These are phyloP conservation scores for Plodia interpunctella DNA, from an alignment of 1,140 invertebrate species.

Conservation along the genomic window DNA sequence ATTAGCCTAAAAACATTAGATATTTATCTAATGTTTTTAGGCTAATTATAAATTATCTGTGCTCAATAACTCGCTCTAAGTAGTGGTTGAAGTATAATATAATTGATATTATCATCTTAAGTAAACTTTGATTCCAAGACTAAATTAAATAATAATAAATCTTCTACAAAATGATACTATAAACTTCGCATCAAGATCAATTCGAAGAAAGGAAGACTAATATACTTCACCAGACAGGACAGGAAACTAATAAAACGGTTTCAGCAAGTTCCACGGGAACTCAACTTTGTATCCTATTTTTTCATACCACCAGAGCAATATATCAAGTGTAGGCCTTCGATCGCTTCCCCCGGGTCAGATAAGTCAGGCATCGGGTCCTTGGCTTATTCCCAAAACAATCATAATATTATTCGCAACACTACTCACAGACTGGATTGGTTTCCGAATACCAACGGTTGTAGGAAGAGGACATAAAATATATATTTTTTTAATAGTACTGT, in stretches of 20 bases:
- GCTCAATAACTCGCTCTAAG: too few species aligned
- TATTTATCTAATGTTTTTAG: too few species aligned
- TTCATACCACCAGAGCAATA: neutral
- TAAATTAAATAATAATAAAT: too few species aligned
- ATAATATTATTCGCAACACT: conserved; percentile 47
- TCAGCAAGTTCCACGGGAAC: neutral
- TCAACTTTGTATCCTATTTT: neutral
- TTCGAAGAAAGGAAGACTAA: too few species aligned
- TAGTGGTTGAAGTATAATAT: too few species aligned
- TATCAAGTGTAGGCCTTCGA: neutral
- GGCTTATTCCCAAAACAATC: conserved; percentile 67
- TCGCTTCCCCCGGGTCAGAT: conserved; percentile 50
- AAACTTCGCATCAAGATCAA: too few species aligned
- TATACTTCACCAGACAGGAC: neutral
- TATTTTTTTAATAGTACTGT: neutral
- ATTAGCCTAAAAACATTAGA: too few species aligned
- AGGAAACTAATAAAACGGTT: neutral
- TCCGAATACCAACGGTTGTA: neutral
- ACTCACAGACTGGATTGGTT: conserved; percentile 23
- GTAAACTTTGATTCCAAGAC: too few species aligned
- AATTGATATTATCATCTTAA: too few species aligned
- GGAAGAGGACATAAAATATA: neutral
- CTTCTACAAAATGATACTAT: too few species aligned
- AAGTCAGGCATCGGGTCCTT: conserved; percentile 50
- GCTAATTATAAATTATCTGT: too few species aligned